Percentiles rank a stretch among this genome's conserved stretches.
phyloP scores from a whole-genome alignment of 1,140 invertebrate species.

The Pseudachorutes palmiensis region DNA sequence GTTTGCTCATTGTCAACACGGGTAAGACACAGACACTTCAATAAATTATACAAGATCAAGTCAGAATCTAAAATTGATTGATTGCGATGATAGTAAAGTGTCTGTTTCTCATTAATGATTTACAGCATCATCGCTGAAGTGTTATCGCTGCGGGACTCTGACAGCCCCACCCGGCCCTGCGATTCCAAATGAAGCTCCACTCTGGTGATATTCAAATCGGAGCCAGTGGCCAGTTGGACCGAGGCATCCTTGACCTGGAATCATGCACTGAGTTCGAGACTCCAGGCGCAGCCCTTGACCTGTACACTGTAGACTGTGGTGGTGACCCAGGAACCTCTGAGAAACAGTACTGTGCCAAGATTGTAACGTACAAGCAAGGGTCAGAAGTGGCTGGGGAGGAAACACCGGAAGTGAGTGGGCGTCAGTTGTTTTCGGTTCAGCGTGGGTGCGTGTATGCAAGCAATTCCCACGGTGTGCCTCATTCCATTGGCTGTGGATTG shows the following conservation, averaged over 20 bases:
- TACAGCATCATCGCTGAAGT: not conserved
- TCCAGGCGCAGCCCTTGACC: not conserved
- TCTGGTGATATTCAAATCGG: not conserved
- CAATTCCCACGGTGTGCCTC: not conserved
- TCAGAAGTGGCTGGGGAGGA: not conserved
- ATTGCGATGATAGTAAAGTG: too few relatives aligned
- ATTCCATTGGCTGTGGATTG: not conserved
- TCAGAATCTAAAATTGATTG: too few relatives aligned
- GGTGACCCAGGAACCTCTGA: not conserved
- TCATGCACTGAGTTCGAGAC: not conserved
- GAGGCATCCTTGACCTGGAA: not conserved
- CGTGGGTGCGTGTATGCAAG: not conserved
- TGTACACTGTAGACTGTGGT: not conserved
- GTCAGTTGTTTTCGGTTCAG: not conserved
- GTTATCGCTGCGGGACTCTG: not conserved
- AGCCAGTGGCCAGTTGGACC: not conserved
- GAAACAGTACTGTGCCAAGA: not conserved
- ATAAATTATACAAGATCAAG: too few relatives aligned
- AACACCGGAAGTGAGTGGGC: not conserved
- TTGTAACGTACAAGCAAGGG: not conserved
- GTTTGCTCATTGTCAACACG: too few relatives aligned
- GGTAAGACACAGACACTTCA: too few relatives aligned
- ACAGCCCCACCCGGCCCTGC: not conserved
- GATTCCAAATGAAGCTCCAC: not conserved
- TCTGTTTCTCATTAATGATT: too few relatives aligned